Evolutionary conservation across 2,888 invertebrate genomes (phyloP).

Genomic region (Ashinkailepas kermadecensis): DNA sequence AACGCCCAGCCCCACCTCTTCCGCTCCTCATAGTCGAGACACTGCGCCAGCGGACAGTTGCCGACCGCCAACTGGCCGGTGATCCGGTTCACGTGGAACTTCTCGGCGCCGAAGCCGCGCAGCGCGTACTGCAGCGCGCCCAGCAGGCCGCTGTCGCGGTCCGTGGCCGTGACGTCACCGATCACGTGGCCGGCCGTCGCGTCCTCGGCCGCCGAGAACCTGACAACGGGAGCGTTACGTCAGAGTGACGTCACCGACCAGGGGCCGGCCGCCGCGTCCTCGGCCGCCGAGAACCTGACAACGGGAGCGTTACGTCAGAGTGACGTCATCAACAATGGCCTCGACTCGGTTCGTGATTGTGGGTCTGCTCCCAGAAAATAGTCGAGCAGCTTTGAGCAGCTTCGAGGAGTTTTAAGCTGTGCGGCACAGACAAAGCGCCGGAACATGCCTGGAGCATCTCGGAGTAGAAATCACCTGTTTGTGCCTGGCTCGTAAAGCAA

Average conservation of each 20-base stretch:
- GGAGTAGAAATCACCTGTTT: no score
- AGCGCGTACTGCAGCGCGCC: slow-evolving; percentile 64
- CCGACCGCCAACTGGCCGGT: slow-evolving; percentile 61
- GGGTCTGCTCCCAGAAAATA: no score
- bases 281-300: no score
- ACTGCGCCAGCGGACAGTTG: slow-evolving; percentile 36
- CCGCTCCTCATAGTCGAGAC: slow-evolving; percentile 68
- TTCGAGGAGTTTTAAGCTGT: no score
- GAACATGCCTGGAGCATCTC: no score
- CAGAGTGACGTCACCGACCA: slow-evolving; percentile 50
- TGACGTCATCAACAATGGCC: no score
- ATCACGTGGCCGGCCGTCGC: slow-evolving; percentile 54
- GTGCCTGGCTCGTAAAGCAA: no score
- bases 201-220: slow-evolving; percentile 48
- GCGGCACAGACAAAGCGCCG: no score
- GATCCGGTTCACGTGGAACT: slow-evolving; percentile 59
- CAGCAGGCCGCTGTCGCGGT: slow-evolving; percentile 63
- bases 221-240: slow-evolving; percentile 27
- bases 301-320: no score
- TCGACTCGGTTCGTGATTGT: no score
- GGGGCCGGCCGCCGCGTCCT: no score
- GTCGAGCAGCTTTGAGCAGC: no score
- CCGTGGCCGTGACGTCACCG: slow-evolving; percentile 57
- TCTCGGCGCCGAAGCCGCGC: slow-evolving; percentile 69
- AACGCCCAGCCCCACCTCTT: slow-evolving; percentile 44